Conservation (phyloP, 2,797 vertebrate genomes). For the Periophthalmus magnuspinnatus region DNA sequence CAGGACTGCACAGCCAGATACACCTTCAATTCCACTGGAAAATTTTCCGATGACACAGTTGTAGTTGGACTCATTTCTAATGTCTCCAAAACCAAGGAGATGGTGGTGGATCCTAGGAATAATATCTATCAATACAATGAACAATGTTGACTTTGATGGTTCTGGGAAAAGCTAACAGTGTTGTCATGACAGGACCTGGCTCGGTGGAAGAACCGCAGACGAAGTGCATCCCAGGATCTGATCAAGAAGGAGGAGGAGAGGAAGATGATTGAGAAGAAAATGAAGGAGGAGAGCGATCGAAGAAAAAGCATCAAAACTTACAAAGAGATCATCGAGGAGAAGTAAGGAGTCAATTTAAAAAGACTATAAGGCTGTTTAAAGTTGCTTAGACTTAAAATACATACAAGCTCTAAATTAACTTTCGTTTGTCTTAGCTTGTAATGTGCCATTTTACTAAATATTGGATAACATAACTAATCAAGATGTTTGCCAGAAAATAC, state of each 20-base stretch:
- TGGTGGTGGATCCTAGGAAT: too few relatives aligned
- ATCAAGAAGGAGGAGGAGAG: constrained; percentile 97
- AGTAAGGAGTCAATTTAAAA: constrained; percentile 75
- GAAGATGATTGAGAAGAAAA: constrained; percentile 93
- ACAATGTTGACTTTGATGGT: not conserved
- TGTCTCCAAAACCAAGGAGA: too few relatives aligned
- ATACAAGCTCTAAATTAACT: too few relatives aligned
- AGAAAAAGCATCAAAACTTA: constrained; percentile 99
- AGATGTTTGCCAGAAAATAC: too few relatives aligned
- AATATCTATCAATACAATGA: too few relatives aligned
- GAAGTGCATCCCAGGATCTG: constrained; percentile 93
- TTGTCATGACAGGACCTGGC: constrained; percentile 84
- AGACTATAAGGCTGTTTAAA: not conserved
- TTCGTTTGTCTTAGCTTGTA: too few relatives aligned
- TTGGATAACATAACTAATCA: too few relatives aligned
- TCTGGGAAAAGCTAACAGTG: not conserved
- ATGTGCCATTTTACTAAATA: too few relatives aligned
- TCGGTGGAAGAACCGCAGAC: constrained; percentile 94
- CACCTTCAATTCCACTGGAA: too few relatives aligned
- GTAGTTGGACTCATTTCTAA: too few relatives aligned
- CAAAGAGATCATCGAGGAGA: constrained; percentile 96
- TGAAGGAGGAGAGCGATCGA: constrained; percentile 78
- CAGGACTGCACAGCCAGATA: too few relatives aligned
- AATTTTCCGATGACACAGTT: too few relatives aligned
- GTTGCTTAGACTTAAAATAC: not conserved